Conservation (phyloP, 1,140 invertebrate genomes). For the Carposina sasakii region DNA sequence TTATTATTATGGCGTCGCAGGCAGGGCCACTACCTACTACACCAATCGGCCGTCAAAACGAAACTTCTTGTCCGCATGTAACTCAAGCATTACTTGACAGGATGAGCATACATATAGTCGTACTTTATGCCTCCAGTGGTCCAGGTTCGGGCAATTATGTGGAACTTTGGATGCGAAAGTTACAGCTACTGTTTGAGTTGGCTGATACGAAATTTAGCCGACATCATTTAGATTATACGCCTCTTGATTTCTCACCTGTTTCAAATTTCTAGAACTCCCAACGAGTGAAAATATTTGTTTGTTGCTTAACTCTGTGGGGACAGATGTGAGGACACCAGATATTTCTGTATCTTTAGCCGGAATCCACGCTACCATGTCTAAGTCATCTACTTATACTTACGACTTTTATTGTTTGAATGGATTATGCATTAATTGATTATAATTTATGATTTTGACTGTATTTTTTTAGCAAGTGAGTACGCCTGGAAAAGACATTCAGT, state of each 20-base stretch:
- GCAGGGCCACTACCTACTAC: too few relatives aligned
- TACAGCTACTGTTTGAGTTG: slow-evolving; percentile 2
- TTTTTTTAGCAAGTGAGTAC: too few relatives aligned
- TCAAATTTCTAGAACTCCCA: slow-evolving; percentile 3
- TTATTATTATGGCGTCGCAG: too few relatives aligned
- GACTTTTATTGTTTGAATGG: too few relatives aligned
- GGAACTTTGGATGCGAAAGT: neutral
- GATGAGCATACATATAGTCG: slow-evolving; percentile 22
- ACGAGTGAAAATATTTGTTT: slow-evolving; percentile 7
- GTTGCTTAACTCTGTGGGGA: neutral
- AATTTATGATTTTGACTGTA: too few relatives aligned
- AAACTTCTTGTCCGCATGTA: too few relatives aligned
- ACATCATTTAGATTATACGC: neutral
- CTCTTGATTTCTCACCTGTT: slow-evolving; percentile 5
- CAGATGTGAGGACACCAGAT: slow-evolving; percentile 8
- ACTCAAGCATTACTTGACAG: slow-evolving; percentile 26
- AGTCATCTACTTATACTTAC: slow-evolving; percentile 4
- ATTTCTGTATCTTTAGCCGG: slow-evolving; percentile 2
- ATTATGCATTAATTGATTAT: too few relatives aligned
- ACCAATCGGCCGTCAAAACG: too few relatives aligned
- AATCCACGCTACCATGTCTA: slow-evolving; percentile 1
- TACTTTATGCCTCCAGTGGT: slow-evolving; percentile 10
- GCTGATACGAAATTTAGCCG: neutral
- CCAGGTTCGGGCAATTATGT: neutral
- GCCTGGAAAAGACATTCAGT: too few relatives aligned